These are phyloP conservation scores for Pogonophryne albipinna DNA, from an alignment of 2,797 vertebrate genomes.

Conservation along the genomic window DNA sequence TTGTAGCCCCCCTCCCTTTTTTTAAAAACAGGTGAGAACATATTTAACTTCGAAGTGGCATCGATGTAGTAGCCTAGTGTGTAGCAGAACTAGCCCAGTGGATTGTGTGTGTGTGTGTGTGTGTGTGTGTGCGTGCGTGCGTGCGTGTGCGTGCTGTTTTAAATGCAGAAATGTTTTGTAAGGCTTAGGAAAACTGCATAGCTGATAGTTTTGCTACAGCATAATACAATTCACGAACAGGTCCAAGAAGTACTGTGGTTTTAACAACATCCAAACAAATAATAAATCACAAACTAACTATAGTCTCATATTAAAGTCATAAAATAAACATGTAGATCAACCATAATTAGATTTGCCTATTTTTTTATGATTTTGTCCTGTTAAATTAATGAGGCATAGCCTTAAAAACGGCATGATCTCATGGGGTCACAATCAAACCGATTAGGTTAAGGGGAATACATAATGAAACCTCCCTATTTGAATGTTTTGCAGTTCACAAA, in stretches of 20 bases:
- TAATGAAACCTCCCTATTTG: constrained; percentile 13
- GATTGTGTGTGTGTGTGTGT: not conserved
- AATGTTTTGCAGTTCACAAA: constrained; percentile 46
- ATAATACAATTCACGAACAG: not conserved
- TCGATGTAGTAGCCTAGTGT: not conserved
- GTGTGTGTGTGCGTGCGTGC: constrained; percentile 9
- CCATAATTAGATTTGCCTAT: not conserved
- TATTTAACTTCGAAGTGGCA: constrained; percentile 50
- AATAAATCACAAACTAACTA: not conserved
- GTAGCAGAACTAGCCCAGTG: constrained; percentile 12
- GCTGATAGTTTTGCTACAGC: constrained; percentile 27
- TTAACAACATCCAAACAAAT: constrained; percentile 9
- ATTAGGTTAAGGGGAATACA: constrained; percentile 26
- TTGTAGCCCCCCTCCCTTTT: too few relatives aligned
- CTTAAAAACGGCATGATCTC: constrained; percentile 8
- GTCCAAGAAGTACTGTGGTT: not conserved
- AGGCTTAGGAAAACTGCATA: constrained; percentile 29
- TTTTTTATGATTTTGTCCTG: not conserved
- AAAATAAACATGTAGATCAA: too few relatives aligned
- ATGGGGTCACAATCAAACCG: constrained; percentile 16
- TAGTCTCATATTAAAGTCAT: not conserved
- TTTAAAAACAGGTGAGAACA: constrained; percentile 37
- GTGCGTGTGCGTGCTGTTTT: constrained; percentile 1
- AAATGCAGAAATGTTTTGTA: constrained; percentile 13
- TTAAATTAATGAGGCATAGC: constrained; percentile 4